Percentiles rank a stretch among this genome's conserved stretches.
Evolutionary conservation across 2,888 invertebrate genomes (phyloP).

Genomic region (Hecatera dysodea): DNA sequence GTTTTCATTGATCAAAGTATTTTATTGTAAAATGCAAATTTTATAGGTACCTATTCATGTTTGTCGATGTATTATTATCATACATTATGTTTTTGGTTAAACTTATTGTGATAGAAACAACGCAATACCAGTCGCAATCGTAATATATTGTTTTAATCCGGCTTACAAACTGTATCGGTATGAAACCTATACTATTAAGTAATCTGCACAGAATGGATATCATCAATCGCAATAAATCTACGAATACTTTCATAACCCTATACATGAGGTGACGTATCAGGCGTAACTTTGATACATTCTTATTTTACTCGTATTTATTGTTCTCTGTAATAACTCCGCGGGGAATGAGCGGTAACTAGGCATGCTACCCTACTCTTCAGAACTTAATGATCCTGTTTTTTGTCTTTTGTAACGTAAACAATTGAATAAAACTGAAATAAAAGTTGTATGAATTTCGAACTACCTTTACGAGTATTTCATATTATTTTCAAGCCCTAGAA

Average conservation of each 20-base stretch:
- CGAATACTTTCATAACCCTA: neutral
- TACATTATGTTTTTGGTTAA: no score
- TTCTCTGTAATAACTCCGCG: conserved; percentile 44
- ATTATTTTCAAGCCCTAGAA: neutral
- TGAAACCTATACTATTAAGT: no score
- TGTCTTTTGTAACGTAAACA: conserved; percentile 23
- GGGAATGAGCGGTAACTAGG: conserved; percentile 21
- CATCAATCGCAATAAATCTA: neutral
- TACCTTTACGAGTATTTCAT: neutral
- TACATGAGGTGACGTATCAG: conserved; percentile 48
- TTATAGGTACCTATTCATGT: no score
- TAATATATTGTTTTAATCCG: neutral
- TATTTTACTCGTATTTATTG: conserved; percentile 55
- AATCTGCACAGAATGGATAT: neutral
- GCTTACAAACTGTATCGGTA: neutral
- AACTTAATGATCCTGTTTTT: conserved; percentile 12
- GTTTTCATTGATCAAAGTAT: no score
- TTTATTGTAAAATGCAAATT: no score
- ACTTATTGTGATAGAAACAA: neutral
- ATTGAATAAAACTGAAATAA: conserved; percentile 19
- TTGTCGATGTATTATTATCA: no score
- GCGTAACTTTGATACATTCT: conserved; percentile 65
- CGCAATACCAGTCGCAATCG: neutral
- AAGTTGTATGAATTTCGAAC: conserved; percentile 5
- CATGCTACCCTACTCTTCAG: conserved; percentile 20